Evolutionary conservation across 1,140 invertebrate genomes (phyloP).

Genomic region (Drosophila bifasciata): DNA sequence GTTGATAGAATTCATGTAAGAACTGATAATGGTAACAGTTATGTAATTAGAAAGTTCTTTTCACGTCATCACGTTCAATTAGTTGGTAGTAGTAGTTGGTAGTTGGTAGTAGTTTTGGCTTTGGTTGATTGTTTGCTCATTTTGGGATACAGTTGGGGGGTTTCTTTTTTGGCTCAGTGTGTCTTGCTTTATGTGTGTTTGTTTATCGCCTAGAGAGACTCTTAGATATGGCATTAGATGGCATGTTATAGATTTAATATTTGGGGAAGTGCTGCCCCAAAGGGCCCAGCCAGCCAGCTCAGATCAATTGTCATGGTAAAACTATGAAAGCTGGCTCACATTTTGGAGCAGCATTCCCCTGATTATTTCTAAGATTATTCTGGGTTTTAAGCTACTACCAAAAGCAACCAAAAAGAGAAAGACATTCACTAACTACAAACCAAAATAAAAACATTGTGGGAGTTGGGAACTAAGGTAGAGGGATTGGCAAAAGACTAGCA

Average conservation of each 20-base stretch:
- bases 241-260: slow-evolving; percentile 14
- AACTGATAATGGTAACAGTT: slow-evolving; percentile 79
- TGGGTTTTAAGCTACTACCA: slow-evolving; percentile 11
- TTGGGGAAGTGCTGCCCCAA: background rate
- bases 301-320: too few species aligned
- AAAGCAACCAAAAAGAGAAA: background rate
- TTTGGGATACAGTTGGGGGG: slow-evolving; percentile 9
- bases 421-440: slow-evolving; percentile 59
- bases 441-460: slow-evolving; percentile 32
- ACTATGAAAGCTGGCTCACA: background rate
- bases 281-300: too few species aligned
- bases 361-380: background rate
- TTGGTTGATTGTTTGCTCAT: slow-evolving; percentile 24
- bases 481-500: background rate
- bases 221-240: slow-evolving; percentile 58
- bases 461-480: background rate
- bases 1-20: slow-evolving; percentile 82
- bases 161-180: slow-evolving; percentile 8
- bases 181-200: slow-evolving; percentile 18
- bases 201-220: slow-evolving; percentile 62
- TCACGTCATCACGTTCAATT: slow-evolving; percentile 48
- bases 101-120: slow-evolving; percentile 23
- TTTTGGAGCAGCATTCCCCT: slow-evolving; percentile 10
- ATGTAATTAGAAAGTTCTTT: slow-evolving; percentile 73
- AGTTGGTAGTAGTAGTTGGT: background rate